Evolutionary conservation across 2,113 vertebrate genomes (phyloP).

Genomic region (cat (Felis catus)): DNA sequence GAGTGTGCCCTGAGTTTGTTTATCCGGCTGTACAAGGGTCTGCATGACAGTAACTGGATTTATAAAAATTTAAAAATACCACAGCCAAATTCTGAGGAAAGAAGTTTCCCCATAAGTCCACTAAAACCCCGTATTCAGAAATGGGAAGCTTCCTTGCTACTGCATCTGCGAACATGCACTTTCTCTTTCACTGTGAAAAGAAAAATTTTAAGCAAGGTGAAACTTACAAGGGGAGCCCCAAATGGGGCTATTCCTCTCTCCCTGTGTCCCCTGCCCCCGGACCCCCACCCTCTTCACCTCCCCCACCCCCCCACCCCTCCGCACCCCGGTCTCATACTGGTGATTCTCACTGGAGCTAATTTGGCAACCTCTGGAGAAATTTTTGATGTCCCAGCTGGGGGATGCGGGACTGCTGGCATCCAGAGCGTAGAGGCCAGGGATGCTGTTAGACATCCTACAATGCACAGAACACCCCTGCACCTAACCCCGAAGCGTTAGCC

Average conservation of each 20-base stretch:
- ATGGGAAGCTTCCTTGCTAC: background rate
- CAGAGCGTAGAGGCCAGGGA: background rate
- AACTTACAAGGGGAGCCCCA: background rate
- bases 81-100: background rate
- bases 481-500: background rate
- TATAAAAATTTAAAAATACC: slow-evolving; percentile 33
- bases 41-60: slow-evolving; percentile 27
- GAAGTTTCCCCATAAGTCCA: background rate
- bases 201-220: background rate
- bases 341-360: background rate
- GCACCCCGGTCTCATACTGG: accelerated
- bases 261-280: no score
- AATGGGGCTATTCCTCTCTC: background rate
- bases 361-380: background rate
- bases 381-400: background rate
- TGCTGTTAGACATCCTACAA: background rate
- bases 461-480: accelerated
- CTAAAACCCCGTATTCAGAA: slow-evolving; percentile 23
- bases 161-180: background rate
- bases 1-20: slow-evolving; percentile 26
- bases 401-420: accelerated
- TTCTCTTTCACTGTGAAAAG: background rate
- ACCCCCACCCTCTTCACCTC: no score
- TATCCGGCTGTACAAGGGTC: slow-evolving; percentile 21
- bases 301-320: no score